Base-by-base conservation (phyloP, 1,140 invertebrate genomes). In the Harlomillsia oculata region DNA sequence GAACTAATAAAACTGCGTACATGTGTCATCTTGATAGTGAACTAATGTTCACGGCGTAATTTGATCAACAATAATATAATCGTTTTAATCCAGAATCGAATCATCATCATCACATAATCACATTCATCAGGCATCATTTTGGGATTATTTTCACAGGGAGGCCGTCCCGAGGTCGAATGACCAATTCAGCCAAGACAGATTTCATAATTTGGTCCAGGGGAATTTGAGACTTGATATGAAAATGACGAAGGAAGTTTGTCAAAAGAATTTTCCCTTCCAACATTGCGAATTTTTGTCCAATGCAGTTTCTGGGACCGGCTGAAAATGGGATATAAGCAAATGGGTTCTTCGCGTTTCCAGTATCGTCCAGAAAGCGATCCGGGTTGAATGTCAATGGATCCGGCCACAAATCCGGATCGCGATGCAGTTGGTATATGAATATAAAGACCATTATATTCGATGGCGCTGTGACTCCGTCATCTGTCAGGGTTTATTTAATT, bases 101-200 rank as follows among this genome's bases (percentile, higher is more conserved):
- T n/a, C n/a, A n/a, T n/a, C n/a, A n/a, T n/a, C n/a, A n/a, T n/a
- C n/a, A n/a, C n/a, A n/a, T n/a, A n/a, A n/a, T n/a, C n/a, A n/a
- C n/a, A n/a, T n/a, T n/a, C n/a, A n/a, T n/a, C n/a, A n/a, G n/a
- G n/a, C n/a, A n/a, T n/a, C n/a, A 48, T 32, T 32, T 20, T 9
- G 28, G 23, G 20, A 32, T 37, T n/a, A 50, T 8, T 16, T 44
- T 32, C 2, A 52, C 29, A 5, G 39, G 41, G 18, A 67, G 18
- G 16, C 65, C 65, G 56, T 62, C 20, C 29, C 57, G 23, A n/a
- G 86, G 80, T 72, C 89, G 87, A 30, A 89, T 74, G 58, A 89
- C 88, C 52, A 89, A 85, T 68, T 89, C 87, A 26, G 51, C 36
- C 8, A 60, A 28, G 6, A 61, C n/a, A n/a, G n/a, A n/a, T n/a